phyloP scores from a whole-genome alignment of 1,140 invertebrate species.

The Zaprionus africanus region DNA sequence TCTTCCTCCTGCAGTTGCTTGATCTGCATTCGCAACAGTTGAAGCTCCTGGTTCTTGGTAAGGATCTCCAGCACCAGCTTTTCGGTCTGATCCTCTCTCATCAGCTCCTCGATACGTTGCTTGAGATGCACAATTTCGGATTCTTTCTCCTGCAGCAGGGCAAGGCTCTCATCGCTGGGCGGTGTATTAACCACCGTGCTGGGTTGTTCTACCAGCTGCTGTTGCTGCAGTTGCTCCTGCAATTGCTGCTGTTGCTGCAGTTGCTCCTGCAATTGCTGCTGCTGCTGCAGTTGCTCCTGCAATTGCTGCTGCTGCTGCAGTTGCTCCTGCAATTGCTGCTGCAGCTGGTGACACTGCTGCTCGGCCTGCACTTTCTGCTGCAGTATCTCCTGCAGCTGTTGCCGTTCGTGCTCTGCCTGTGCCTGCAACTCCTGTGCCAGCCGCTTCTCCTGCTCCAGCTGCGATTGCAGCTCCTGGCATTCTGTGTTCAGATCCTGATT shows the following conservation, averaged over 20 bases:
- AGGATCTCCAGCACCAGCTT: constrained; percentile 79
- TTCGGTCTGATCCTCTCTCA: constrained; percentile 82
- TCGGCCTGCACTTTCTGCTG: constrained; percentile 84
- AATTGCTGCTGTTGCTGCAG: constrained; percentile 4
- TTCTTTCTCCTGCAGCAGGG: constrained; percentile 76
- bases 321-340: constrained; percentile 13
- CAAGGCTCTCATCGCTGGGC: constrained; percentile 54
- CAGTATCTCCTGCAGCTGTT: constrained; percentile 24
- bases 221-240: constrained; percentile 12
- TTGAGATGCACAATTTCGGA: constrained; percentile 84
- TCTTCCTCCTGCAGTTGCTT: constrained; percentile 69
- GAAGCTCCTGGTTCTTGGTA: constrained; percentile 82
- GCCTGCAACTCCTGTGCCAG: constrained; percentile 26
- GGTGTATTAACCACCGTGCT: neutral
- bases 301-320: constrained; percentile 30
- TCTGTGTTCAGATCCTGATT: constrained; percentile 87
- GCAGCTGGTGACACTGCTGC: constrained; percentile 39
- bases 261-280: constrained; percentile 15
- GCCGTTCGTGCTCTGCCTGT: constrained; percentile 24
- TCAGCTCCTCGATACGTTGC: constrained; percentile 84
- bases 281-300: constrained; percentile 1
- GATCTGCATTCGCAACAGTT: constrained; percentile 66
- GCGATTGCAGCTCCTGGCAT: constrained; percentile 64
- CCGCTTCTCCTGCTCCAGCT: constrained; percentile 39
- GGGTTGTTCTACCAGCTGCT: constrained; percentile 8